Evolutionary conservation across 2,113 vertebrate genomes (phyloP).

Genomic region (Thryonomys swinderianus): DNA sequence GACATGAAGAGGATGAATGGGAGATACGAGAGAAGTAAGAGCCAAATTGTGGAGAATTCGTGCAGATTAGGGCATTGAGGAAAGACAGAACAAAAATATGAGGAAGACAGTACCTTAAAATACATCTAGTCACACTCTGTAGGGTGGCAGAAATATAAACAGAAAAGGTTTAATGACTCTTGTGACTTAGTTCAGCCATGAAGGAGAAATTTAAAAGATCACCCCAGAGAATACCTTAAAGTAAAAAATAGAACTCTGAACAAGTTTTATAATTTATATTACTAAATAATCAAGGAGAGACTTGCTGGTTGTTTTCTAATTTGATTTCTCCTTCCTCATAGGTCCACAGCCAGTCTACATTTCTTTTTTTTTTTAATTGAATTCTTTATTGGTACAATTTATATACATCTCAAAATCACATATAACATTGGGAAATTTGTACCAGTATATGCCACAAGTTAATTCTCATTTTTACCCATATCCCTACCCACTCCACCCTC

Average conservation of each 20-base stretch:
- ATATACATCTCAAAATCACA: too few relatives aligned
- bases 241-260: background rate
- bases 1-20: background rate
- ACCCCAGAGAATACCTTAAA: background rate
- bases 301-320: background rate
- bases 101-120: background rate
- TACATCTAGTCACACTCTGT: background rate
- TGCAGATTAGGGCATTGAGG: background rate
- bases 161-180: background rate
- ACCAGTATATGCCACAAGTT: too few relatives aligned
- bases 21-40: background rate
- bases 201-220: background rate
- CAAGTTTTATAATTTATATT: background rate
- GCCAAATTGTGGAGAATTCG: slow-evolving; percentile 21
- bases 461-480: too few relatives aligned
- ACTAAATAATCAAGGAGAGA: background rate
- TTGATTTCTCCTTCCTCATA: background rate
- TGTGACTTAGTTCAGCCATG: background rate
- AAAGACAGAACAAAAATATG: background rate
- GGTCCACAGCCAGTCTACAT: background rate
- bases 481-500: too few relatives aligned
- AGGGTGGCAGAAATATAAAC: background rate
- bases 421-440: too few relatives aligned
- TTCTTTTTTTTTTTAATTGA: too few relatives aligned
- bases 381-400: too few relatives aligned